Percentiles rank a stretch among this genome's conserved stretches.
phyloP scores from a whole-genome alignment of 2,113 vertebrate species.

The Neofelis nebulosa region DNA sequence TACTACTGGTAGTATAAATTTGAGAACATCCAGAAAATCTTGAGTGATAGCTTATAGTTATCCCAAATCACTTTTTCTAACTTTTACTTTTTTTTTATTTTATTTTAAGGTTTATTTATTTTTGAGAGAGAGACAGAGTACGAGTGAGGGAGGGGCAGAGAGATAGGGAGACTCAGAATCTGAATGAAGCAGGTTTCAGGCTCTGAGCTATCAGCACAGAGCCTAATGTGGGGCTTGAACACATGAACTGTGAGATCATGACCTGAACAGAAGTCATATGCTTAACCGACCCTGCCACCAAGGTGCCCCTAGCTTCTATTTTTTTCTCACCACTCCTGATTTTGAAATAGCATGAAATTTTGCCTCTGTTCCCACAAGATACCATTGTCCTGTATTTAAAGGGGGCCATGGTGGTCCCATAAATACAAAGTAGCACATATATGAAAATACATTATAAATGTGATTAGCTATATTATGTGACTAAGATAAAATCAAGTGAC shows the following conservation, averaged over 20 bases:
- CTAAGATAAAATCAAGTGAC: neutral
- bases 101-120: too few relatives aligned
- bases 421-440: neutral
- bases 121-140: too few relatives aligned
- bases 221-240: too few relatives aligned
- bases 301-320: neutral
- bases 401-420: neutral
- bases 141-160: too few relatives aligned
- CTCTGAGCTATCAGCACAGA: too few relatives aligned
- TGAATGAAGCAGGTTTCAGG: too few relatives aligned
- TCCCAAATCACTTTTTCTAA: neutral
- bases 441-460: neutral
- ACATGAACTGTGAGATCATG: too few relatives aligned
- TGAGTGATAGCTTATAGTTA: neutral
- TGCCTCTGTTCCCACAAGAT: neutral
- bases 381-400: neutral
- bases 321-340: neutral
- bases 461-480: neutral
- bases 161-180: too few relatives aligned
- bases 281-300: too few relatives aligned
- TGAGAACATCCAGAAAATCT: neutral
- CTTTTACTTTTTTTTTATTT: neutral
- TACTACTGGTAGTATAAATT: neutral
- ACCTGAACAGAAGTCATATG: too few relatives aligned
- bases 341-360: neutral